These are phyloP conservation scores for Enteromius afrohamiltoni DNA, from an alignment of 2,797 vertebrate species.

Conservation along the genomic window DNA sequence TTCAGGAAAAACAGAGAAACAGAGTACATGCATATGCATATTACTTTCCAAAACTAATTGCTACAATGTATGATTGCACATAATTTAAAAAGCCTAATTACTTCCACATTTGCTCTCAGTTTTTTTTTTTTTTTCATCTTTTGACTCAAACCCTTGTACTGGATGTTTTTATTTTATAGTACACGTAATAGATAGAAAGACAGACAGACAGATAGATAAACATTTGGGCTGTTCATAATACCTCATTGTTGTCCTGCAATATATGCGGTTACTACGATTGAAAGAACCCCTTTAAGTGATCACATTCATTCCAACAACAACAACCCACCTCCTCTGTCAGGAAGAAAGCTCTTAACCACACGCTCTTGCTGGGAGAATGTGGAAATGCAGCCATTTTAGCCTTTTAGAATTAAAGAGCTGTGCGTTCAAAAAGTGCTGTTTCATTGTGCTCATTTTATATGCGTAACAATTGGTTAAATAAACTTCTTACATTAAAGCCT, in stretches of 20 bases:
- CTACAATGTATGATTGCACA: not conserved
- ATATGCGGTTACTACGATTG: constrained; percentile 62
- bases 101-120: not conserved
- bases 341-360: constrained; percentile 72
- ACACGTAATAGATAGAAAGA: not conserved
- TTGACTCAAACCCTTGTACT: not conserved
- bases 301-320: constrained; percentile 69
- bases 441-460: constrained; percentile 70
- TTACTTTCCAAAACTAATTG: not conserved
- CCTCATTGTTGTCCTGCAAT: constrained; percentile 56
- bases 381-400: constrained; percentile 67
- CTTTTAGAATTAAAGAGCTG: constrained; percentile 58
- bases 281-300: constrained; percentile 68
- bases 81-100: not conserved
- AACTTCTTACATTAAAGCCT: not conserved
- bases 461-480: not conserved
- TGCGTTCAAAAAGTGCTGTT: constrained; percentile 65
- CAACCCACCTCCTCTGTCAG: constrained; percentile 70
- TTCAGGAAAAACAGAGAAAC: not conserved
- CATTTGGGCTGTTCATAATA: constrained; percentile 63
- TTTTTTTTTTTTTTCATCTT: not conserved
- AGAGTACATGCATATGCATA: not conserved
- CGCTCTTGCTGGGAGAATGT: constrained; percentile 56
- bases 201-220: not conserved
- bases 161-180: not conserved